Evolutionary conservation across 2,888 invertebrate genomes (phyloP).

Genomic region (Acheta domesticus): DNA sequence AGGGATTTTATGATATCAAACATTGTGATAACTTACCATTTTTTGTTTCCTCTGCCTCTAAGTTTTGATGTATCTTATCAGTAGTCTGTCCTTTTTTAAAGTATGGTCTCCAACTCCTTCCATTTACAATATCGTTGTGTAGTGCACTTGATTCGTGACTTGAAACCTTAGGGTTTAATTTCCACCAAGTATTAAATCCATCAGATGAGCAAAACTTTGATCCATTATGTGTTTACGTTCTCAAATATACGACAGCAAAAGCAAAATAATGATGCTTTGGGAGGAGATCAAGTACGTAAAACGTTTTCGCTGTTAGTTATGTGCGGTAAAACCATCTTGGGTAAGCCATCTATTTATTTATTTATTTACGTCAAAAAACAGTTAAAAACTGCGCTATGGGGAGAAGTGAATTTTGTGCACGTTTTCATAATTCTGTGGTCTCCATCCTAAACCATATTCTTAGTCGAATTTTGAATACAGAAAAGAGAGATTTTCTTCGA

Average conservation of each 20-base stretch:
- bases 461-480: no score
- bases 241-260: neutral
- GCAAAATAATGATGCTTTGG: neutral
- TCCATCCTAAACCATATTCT: no score
- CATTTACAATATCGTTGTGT: conserved; percentile 36
- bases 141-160: conserved; percentile 35
- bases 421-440: no score
- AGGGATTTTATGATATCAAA: neutral
- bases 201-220: neutral
- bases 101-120: conserved; percentile 37
- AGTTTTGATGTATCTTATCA: conserved; percentile 33
- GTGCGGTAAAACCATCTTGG: no score
- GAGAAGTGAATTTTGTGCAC: no score
- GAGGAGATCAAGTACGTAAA: no score
- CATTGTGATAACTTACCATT: neutral
- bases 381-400: no score
- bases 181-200: conserved; percentile 4
- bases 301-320: no score
- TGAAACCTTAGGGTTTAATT: conserved; percentile 6
- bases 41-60: neutral
- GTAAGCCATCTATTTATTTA: no score
- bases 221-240: neutral
- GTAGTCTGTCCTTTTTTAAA: conserved; percentile 30
- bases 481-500: no score
- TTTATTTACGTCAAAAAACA: no score